Evolutionary conservation across 2,113 vertebrate species (phyloP).

Genomic region (Melanerpes formicivorus): DNA sequence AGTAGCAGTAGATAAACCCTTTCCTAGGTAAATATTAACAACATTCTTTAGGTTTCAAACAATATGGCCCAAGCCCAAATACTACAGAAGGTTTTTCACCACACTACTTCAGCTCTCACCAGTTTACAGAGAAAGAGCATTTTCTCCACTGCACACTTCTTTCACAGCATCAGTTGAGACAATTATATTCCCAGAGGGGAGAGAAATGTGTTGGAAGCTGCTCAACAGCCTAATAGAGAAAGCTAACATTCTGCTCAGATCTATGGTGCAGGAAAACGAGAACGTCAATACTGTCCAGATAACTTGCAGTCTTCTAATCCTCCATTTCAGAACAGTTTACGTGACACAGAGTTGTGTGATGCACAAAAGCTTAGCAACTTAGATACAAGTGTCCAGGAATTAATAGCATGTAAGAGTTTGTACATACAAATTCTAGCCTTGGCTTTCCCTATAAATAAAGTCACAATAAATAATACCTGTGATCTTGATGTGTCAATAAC

Average conservation of each 20-base stretch:
- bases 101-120: neutral
- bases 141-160: neutral
- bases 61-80: neutral
- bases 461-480: constrained; percentile 81
- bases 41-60: neutral
- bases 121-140: neutral
- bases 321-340: neutral
- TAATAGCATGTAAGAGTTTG: neutral
- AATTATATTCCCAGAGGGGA: neutral
- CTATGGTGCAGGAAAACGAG: neutral
- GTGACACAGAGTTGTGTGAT: neutral
- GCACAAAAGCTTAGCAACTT: neutral
- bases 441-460: neutral
- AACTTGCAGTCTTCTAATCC: neutral
- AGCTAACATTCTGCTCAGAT: neutral
- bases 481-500: constrained; percentile 86
- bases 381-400: neutral
- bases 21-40: neutral
- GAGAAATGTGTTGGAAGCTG: neutral
- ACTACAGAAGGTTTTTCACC: neutral
- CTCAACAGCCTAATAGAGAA: neutral
- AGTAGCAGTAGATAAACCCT: neutral
- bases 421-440: neutral
- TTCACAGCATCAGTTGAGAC: neutral
- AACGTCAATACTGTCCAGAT: neutral